phyloP scores from a whole-genome alignment of 2,113 vertebrate species.

The Phyllostomus hastatus region DNA sequence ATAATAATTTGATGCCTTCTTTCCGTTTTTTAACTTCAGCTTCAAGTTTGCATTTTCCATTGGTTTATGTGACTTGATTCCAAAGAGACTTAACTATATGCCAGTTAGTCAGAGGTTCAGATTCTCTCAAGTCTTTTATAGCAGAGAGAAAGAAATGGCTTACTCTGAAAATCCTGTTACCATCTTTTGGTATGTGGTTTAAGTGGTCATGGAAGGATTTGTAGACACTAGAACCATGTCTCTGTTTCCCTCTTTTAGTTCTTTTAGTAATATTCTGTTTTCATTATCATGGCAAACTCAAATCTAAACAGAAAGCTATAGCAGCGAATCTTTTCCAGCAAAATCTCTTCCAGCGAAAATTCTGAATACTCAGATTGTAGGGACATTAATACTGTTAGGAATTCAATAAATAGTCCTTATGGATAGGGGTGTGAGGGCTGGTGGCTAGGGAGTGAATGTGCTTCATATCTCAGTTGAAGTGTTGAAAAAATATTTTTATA shows the following conservation, averaged over 20 bases:
- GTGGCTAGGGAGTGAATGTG: not conserved
- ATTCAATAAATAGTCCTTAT: not conserved
- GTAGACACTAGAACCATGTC: not conserved
- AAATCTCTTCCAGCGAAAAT: not conserved
- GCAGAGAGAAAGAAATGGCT: not conserved
- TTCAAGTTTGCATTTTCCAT: not conserved
- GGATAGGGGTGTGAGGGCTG: not conserved
- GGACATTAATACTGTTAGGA: not conserved
- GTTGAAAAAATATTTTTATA: not conserved
- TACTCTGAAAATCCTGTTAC: not conserved
- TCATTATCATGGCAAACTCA: not conserved
- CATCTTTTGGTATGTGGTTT: not conserved
- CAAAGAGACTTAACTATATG: not conserved
- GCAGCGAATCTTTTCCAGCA: not conserved
- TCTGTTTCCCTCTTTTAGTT: not conserved
- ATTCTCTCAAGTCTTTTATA: not conserved
- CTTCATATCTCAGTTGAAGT: not conserved
- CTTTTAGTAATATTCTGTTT: not conserved
- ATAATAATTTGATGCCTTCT: not conserved
- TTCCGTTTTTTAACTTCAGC: not conserved
- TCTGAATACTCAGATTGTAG: not conserved
- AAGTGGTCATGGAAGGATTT: not conserved
- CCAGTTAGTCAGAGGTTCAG: not conserved
- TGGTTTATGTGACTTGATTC: not conserved
- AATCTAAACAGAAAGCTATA: not conserved